Evolutionary conservation across 2,888 invertebrate genomes (phyloP).

Genomic region (Spodoptera picta): DNA sequence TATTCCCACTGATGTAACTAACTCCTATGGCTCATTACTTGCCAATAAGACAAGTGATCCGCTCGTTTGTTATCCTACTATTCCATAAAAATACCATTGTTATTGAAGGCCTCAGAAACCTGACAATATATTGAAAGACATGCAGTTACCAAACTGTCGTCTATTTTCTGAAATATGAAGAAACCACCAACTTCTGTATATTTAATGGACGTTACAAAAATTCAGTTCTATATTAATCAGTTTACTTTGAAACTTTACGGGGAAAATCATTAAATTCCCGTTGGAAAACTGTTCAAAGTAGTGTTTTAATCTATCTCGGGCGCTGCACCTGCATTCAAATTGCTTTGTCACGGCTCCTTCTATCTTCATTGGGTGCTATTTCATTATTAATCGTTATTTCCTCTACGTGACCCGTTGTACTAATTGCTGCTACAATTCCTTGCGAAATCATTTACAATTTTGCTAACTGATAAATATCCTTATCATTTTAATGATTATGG

Average conservation of each 20-base stretch:
- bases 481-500: slow-evolving; percentile 10
- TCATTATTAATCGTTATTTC: slow-evolving; percentile 40
- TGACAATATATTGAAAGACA: too few species aligned
- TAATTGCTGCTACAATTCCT: slow-evolving; percentile 28
- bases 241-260: slow-evolving; percentile 1
- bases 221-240: neutral
- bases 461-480: slow-evolving; percentile 20
- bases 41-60: too few species aligned
- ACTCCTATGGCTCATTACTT: too few species aligned
- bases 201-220: neutral
- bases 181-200: neutral
- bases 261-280: slow-evolving; percentile 5
- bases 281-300: slow-evolving; percentile 15
- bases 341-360: slow-evolving; percentile 7
- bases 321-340: slow-evolving; percentile 46
- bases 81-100: too few species aligned
- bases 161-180: too few species aligned
- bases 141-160: too few species aligned
- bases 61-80: too few species aligned
- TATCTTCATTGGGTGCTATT: slow-evolving; percentile 46
- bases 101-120: too few species aligned
- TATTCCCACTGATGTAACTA: slow-evolving; percentile 2
- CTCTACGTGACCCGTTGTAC: slow-evolving; percentile 27
- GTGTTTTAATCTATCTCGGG: slow-evolving; percentile 24
- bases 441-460: slow-evolving; percentile 17